Evolutionary conservation across 2,888 invertebrate genomes (phyloP), one percentile per base, ranked within the genome.

Genomic region (Dinocampus coccinellae): DNA sequence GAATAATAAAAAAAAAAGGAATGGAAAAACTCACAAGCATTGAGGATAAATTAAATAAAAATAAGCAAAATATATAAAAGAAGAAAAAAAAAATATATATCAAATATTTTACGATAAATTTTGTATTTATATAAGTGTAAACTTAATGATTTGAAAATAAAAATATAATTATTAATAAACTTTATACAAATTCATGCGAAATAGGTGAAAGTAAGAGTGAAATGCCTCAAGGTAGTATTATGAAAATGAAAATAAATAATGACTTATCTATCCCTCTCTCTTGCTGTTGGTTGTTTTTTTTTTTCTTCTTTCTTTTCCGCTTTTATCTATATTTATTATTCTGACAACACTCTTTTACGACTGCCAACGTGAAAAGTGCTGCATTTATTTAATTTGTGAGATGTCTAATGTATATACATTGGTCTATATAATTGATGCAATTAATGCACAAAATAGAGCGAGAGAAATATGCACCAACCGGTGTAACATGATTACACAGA

Each of bases 391-490:
- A 22, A 53, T 53, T 53, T 22, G 52, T 53, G 52, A 53, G 52
- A 53, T 24, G 39, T 39, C 11, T 13, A n/a, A n/a, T n/a, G 39
- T 13, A n/a, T 29, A 13, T 29, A 29, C 10, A 57, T n/a, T 26
- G 29, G 57, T 57, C 29, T 57, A n/a, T 29, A 55, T 24, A 36
- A 61, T 61, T 61, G 61, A 61, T 61, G 13, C 34, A 61, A 61
- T 61, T 39, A 39, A 62, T 42, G 62, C 26, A 62, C 24, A 62
- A 62, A 62, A 62, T 62, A 20, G 39, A 62, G 52, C 52, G 29
- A 10, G 3, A 2, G n/a, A 39, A n/a, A 22, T 22, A 42, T 42
- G 24, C 16, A 62, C 36, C 34, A 33, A 33, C 22, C 29, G 33
- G 33, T 60, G 33, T 60, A 24, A 26, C 16, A 39, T 26, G 57